Evolutionary conservation across 1,140 invertebrate species (phyloP).

Genomic region (Chrysomallon squamiferum): DNA sequence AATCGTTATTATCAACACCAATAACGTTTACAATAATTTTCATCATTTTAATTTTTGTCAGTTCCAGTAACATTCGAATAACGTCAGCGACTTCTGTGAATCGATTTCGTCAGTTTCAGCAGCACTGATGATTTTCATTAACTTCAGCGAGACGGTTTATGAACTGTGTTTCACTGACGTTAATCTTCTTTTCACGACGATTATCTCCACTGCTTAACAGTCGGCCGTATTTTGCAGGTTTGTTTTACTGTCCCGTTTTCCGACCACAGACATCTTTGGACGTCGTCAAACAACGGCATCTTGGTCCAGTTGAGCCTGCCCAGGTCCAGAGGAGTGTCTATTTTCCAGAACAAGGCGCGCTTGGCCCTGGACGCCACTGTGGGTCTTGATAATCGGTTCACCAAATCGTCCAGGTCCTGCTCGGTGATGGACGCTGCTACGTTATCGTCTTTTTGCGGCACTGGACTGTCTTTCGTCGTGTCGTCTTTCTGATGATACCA

Average conservation of each 20-base stretch:
- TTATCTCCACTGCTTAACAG: no score
- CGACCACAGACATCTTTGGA: slow-evolving; percentile 46
- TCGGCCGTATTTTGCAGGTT: slow-evolving; percentile 37
- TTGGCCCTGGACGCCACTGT: slow-evolving; percentile 38
- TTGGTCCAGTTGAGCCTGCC: slow-evolving; percentile 39
- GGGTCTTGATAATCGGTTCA: slow-evolving; percentile 27
- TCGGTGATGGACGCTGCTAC: slow-evolving; percentile 14
- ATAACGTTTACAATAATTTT: no score
- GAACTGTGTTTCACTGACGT: no score
- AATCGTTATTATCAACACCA: no score
- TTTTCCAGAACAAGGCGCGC: slow-evolving; percentile 31
- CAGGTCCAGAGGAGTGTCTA: slow-evolving; percentile 38
- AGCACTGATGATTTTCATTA: no score
- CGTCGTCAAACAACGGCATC: slow-evolving; percentile 43
- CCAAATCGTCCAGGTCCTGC: slow-evolving; percentile 33
- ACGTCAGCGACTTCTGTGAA: no score
- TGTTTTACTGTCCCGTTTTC: slow-evolving; percentile 21
- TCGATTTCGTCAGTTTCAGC: no score
- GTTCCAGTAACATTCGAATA: no score
- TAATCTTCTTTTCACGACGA: no score
- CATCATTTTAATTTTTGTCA: no score
- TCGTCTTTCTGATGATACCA: slow-evolving; percentile 1
- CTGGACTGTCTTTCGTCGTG: background rate
- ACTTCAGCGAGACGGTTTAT: no score
- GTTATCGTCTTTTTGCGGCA: no score